Base-by-base conservation (phyloP, 2,797 vertebrate species). In the Clamator glandarius region DNA sequence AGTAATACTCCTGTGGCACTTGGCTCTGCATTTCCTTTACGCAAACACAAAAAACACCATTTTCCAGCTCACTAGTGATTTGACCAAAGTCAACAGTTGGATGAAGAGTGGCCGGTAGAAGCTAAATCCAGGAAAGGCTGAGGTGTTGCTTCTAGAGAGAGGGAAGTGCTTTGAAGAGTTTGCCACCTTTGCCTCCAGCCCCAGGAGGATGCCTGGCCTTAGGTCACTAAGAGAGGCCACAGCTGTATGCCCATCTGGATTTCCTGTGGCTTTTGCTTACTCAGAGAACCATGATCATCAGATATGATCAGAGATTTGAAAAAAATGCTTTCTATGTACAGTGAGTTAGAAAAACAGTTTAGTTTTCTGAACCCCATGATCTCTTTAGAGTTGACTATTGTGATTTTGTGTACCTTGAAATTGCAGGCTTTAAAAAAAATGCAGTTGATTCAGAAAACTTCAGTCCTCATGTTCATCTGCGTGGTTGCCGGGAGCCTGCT, bases 121-220 rank as follows among this genome's bases (percentile, higher is more conserved):
- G 67, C 67, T 81, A 90, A 94, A 90, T 96, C 93, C 87, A 92
- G 93, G 83, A 96, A 96, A 94, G 87, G 90, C 63, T 88, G 91
- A 96, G 92, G 93, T 96, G 92, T 84, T 89, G 85, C 92, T 92
- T 63, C 63, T 88, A 85, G 39, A 70, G 70, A 92, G 84, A 84
- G 63, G 72, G 80, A 90, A 96, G 46, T 76, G 35, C 85, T 95
- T 93, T 94, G 90, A 96, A 93, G 72, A 77, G 23, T 82, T 92
- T 77, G 68, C 88, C 68, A 84, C 90, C 46, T 87, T 84, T 93
- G 64, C 74, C 85, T 89, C 51, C 24, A 88, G 58, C 48, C 66
- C 44, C 74, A 58, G 58, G 46, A 90, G 16, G 14, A 69, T 67
- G 66, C 19, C 68, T 96, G 84, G 35, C 54, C 46, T 89, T 54